These are phyloP conservation scores for Frankliniella intonsa DNA, from an alignment of 2,888 invertebrate genomes.

Conservation along the genomic window DNA sequence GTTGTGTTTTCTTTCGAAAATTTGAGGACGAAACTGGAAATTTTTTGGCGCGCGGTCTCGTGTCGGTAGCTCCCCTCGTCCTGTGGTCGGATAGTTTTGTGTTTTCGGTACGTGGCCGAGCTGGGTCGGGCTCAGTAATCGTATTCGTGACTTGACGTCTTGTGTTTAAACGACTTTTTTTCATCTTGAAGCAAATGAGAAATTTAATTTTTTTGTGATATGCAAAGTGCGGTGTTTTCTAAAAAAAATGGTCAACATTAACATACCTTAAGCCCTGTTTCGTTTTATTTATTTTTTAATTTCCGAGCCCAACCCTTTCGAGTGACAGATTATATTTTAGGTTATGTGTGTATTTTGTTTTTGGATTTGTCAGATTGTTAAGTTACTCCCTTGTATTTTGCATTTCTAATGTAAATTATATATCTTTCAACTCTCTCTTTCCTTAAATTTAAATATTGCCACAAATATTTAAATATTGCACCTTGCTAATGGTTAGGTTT, in stretches of 20 bases:
- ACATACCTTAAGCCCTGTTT: too few species aligned
- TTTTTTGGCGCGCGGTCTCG: neutral
- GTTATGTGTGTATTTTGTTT: neutral
- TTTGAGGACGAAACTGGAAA: neutral
- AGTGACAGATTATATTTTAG: neutral
- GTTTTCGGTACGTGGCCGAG: neutral
- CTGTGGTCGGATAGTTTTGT: neutral
- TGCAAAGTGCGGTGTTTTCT: neutral
- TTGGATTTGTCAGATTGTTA: neutral
- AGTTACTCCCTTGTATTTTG: too few species aligned
- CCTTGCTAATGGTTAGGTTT: neutral
- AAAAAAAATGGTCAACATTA: neutral
- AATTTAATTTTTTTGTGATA: neutral
- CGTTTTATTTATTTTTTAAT: neutral
- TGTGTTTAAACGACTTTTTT: neutral
- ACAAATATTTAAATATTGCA: neutral
- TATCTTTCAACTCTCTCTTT: neutral
- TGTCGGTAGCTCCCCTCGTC: neutral
- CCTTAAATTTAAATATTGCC: neutral
- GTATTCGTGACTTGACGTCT: neutral
- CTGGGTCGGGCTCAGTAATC: neutral
- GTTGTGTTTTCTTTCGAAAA: neutral
- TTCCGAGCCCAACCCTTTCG: neutral
- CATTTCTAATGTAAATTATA: neutral
- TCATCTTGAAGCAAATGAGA: neutral